These are phyloP conservation scores for Drosophila repleta DNA, from an alignment of 1,140 invertebrate species.

Conservation along the genomic window DNA sequence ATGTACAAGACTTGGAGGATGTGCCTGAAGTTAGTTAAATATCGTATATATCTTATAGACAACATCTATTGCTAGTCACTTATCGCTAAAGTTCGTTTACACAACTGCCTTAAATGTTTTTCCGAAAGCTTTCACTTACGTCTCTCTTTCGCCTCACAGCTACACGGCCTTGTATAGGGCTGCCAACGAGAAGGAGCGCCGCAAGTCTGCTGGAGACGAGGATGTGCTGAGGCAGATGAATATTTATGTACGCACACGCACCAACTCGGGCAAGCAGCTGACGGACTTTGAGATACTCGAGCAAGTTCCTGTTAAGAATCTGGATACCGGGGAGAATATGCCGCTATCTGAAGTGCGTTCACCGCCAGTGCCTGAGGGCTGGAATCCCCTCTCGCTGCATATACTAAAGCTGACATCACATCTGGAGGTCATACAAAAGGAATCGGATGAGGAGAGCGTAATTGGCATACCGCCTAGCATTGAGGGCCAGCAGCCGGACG, in stretches of 20 bases:
- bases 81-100: slow-evolving; percentile 46
- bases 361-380: slow-evolving; percentile 83
- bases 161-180: slow-evolving; percentile 73
- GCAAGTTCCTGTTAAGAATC: slow-evolving; percentile 95
- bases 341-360: slow-evolving; percentile 83
- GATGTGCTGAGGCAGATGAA: slow-evolving; percentile 89
- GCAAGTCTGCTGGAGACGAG: slow-evolving; percentile 90
- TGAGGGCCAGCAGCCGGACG: slow-evolving; percentile 86
- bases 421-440: slow-evolving; percentile 84
- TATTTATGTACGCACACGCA: slow-evolving; percentile 91
- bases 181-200: slow-evolving; percentile 86
- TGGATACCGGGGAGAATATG: slow-evolving; percentile 91
- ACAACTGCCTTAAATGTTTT: neutral
- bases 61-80: slow-evolving; percentile 19
- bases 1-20: slow-evolving; percentile 62
- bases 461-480: slow-evolving; percentile 89
- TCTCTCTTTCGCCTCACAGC: slow-evolving; percentile 21
- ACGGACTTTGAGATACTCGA: slow-evolving; percentile 96
- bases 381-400: slow-evolving; percentile 94
- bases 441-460: slow-evolving; percentile 93
- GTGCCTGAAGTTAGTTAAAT: slow-evolving; percentile 58
- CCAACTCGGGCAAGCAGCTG: slow-evolving; percentile 92
- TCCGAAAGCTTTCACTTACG: neutral
- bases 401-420: slow-evolving; percentile 91
- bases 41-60: neutral